These are phyloP conservation scores for Ciconia stormi DNA, from an alignment of 2,113 vertebrate genomes.

Conservation along the genomic window DNA sequence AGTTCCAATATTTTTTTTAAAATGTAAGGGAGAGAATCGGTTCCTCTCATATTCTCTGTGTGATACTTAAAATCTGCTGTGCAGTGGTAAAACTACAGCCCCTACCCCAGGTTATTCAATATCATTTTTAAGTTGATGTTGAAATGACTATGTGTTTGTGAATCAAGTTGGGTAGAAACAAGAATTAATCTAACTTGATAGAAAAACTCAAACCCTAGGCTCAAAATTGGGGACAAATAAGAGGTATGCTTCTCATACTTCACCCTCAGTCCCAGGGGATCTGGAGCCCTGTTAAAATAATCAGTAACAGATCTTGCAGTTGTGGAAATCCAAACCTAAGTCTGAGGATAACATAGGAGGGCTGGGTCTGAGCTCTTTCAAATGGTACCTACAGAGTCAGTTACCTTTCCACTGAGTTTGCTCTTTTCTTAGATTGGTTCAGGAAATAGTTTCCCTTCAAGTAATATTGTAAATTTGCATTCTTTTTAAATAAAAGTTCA, in stretches of 20 bases:
- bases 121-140: background rate
- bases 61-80: conserved; percentile 13
- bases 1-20: conserved; percentile 12
- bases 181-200: background rate
- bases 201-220: background rate
- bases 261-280: background rate
- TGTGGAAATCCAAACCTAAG: background rate
- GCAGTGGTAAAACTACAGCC: background rate
- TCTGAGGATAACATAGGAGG: background rate
- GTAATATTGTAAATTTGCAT: background rate
- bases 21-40: background rate
- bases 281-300: background rate
- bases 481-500: background rate
- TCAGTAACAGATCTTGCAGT: background rate
- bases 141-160: background rate
- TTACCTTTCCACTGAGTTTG: background rate
- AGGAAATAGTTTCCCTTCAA: background rate
- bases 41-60: conserved; percentile 8
- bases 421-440: background rate
- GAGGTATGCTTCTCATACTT: background rate
- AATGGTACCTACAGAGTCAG: background rate
- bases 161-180: background rate
- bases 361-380: background rate
- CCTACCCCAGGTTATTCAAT: background rate
- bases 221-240: background rate